These are phyloP conservation scores for Cylas formicarius DNA, from an alignment of 1,140 invertebrate genomes.

Conservation along the genomic window DNA sequence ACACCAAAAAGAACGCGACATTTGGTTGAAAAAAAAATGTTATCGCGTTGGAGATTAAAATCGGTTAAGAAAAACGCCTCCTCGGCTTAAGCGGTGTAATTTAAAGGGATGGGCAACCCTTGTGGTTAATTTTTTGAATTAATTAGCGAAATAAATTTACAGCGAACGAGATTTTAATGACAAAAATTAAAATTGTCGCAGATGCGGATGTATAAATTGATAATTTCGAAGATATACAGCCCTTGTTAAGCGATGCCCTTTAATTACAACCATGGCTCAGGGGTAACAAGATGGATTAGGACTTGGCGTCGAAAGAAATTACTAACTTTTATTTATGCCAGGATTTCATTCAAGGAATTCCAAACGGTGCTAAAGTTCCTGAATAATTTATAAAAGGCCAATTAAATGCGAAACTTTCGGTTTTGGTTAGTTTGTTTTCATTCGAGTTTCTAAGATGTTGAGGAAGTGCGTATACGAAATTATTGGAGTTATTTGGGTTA, in stretches of 20 bases:
- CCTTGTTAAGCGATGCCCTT: constrained; percentile 33
- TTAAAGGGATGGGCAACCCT: too few relatives aligned
- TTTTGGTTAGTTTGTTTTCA: constrained; percentile 4
- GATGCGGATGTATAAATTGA: constrained; percentile 38
- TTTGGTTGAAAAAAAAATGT: too few relatives aligned
- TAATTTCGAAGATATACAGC: constrained; percentile 36
- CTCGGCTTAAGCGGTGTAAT: too few relatives aligned
- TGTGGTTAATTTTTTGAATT: constrained; percentile 36
- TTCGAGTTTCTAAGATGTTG: background rate
- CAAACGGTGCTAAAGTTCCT: too few relatives aligned
- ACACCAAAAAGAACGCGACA: too few relatives aligned
- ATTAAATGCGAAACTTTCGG: too few relatives aligned
- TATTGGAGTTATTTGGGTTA: too few relatives aligned
- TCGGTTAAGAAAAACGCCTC: too few relatives aligned
- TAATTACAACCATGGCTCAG: constrained; percentile 34
- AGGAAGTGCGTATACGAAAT: too few relatives aligned
- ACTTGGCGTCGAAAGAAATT: constrained; percentile 20
- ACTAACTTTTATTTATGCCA: constrained; percentile 21
- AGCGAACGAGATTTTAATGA: constrained; percentile 36
- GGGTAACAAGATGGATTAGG: constrained; percentile 34
- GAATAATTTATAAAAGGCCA: too few relatives aligned
- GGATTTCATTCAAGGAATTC: constrained; percentile 16
- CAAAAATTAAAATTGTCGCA: constrained; percentile 39
- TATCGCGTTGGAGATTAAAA: too few relatives aligned
- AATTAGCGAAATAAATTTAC: constrained; percentile 36